Conservation (phyloP, 2,888 invertebrate genomes). For the Hypselothyrea guttata region DNA sequence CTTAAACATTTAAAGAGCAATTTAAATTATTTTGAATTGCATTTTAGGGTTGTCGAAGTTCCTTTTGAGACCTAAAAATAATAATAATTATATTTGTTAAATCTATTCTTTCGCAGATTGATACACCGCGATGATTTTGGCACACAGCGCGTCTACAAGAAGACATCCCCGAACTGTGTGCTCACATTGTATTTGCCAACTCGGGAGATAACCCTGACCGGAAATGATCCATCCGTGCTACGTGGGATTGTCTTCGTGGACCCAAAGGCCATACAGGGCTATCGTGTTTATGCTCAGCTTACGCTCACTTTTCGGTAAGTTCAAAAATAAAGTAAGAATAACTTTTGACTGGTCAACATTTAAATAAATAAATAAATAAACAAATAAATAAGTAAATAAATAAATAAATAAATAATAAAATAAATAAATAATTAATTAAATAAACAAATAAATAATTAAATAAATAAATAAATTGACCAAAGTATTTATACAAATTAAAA, state of each 20-base stretch:
- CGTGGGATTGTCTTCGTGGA: slow-evolving; percentile 97
- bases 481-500: too few relatives aligned
- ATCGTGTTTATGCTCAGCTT: slow-evolving; percentile 92
- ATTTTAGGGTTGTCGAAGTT: too few relatives aligned
- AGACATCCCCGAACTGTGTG: slow-evolving; percentile 92
- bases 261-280: slow-evolving; percentile 90
- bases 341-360: too few relatives aligned
- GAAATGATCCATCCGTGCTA: slow-evolving; percentile 88
- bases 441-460: too few relatives aligned
- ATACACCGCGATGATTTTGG: slow-evolving; percentile 76
- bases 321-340: background rate
- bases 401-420: too few relatives aligned
- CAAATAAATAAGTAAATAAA: too few relatives aligned
- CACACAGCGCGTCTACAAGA: slow-evolving; percentile 89
- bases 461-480: too few relatives aligned
- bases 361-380: too few relatives aligned
- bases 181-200: slow-evolving; percentile 91
- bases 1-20: too few relatives aligned
- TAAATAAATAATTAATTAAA: too few relatives aligned
- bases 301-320: slow-evolving; percentile 94
- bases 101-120: slow-evolving; percentile 7
- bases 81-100: background rate
- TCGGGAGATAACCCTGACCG: slow-evolving; percentile 90
- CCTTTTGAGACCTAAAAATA: too few relatives aligned
- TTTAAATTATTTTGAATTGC: too few relatives aligned